phyloP scores from a whole-genome alignment of 2,113 vertebrate genomes.

The Sula dactylatra region DNA sequence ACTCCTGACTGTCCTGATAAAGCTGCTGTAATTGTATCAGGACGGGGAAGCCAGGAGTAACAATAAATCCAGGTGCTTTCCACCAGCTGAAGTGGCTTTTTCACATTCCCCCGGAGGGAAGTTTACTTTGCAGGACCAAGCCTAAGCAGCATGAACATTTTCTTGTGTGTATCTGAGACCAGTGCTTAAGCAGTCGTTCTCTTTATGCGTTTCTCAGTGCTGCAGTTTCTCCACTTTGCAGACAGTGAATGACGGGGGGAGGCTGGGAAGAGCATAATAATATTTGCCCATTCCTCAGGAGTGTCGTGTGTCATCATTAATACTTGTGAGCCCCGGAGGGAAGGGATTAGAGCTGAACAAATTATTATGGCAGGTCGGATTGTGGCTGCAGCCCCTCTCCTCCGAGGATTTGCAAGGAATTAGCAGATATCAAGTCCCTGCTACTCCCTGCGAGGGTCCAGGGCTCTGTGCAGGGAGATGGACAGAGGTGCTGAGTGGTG shows the following conservation, averaged over 20 bases:
- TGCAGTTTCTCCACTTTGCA: background rate
- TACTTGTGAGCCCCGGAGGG: background rate
- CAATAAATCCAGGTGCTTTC: background rate
- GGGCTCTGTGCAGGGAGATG: background rate
- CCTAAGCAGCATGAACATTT: background rate
- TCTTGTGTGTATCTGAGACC: rapidly evolving
- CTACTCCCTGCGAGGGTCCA: background rate
- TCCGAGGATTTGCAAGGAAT: background rate
- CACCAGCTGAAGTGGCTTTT: background rate
- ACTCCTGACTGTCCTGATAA: background rate
- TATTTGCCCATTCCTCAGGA: background rate
- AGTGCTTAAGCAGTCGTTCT: background rate
- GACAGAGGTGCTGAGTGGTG: background rate
- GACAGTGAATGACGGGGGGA: background rate
- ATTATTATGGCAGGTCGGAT: background rate
- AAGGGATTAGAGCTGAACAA: slow-evolving; percentile 4
- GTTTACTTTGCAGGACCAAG: background rate
- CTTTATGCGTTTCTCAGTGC: background rate
- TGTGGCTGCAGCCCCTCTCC: background rate
- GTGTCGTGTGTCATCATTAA: background rate
- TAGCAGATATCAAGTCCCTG: background rate
- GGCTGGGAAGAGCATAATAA: background rate
- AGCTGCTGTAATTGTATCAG: background rate
- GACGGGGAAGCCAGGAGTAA: background rate
- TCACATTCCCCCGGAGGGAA: background rate